These are phyloP conservation scores for Protosalanx chinensis DNA, from an alignment of 2,797 vertebrate species.

Conservation along the genomic window DNA sequence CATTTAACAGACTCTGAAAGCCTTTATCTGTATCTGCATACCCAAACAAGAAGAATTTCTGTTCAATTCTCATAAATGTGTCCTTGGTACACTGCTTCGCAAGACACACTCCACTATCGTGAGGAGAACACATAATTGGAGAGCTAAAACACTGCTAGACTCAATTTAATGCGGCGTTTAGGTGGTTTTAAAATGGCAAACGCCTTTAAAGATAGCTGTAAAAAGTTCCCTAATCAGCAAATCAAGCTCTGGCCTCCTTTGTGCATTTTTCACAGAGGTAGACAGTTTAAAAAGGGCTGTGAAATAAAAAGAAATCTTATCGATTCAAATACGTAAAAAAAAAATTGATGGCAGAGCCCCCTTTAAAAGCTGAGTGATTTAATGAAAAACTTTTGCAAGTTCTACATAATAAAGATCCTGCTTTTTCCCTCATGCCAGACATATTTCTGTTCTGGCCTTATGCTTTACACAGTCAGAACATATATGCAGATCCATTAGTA, in stretches of 20 bases:
- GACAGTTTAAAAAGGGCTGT: constrained; percentile 15
- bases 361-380: too few relatives aligned
- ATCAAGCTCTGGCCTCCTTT: constrained; percentile 40
- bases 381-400: too few relatives aligned
- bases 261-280: constrained; percentile 29
- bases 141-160: constrained; percentile 32
- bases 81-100: constrained; percentile 26
- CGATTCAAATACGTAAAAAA: neutral
- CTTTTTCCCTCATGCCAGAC: too few relatives aligned
- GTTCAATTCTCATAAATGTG: constrained; percentile 21
- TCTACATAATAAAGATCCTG: too few relatives aligned
- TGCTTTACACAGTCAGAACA: too few relatives aligned
- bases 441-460: too few relatives aligned
- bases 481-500: neutral
- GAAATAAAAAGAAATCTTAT: neutral
- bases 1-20: neutral
- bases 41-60: constrained; percentile 9
- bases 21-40: constrained; percentile 2
- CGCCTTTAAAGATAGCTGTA: constrained; percentile 28
- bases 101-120: constrained; percentile 36
- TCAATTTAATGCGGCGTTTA: constrained; percentile 46
- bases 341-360: neutral
- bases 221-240: constrained; percentile 31
- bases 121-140: constrained; percentile 40
- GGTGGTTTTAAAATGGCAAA: constrained; percentile 31